Percentiles rank a stretch among this genome's conserved stretches.
Conservation (phyloP, 2,113 vertebrate genomes). For the Burhinus oedicnemus region DNA sequence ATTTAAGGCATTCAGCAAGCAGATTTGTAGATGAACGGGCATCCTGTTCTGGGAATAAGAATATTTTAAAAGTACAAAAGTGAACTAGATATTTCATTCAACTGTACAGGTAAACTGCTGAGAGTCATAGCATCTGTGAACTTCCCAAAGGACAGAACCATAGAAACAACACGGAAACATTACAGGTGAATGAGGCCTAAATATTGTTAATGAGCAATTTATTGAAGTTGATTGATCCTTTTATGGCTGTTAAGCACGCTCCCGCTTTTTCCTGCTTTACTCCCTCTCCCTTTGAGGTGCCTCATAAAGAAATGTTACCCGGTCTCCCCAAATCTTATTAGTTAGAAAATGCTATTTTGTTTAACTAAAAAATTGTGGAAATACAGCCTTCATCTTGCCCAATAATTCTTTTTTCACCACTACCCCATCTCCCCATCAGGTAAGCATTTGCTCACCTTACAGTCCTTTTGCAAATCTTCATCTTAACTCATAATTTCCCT, state of each 20-base stretch:
- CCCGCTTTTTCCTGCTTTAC: neutral
- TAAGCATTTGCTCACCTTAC: neutral
- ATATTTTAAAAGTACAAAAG: neutral
- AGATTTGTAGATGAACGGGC: neutral
- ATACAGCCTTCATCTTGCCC: neutral
- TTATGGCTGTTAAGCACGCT: neutral
- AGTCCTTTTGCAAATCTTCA: constrained; percentile 4
- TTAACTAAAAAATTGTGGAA: neutral
- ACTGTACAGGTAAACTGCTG: neutral
- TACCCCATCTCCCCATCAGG: neutral
- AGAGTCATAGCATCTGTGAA: neutral
- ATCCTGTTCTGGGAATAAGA: neutral
- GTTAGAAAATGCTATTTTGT: neutral
- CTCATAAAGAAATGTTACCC: neutral
- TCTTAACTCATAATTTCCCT: neutral
- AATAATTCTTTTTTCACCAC: neutral
- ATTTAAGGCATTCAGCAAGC: neutral
- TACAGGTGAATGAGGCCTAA: neutral
- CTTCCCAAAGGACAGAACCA: neutral
- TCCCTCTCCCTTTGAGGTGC: neutral
- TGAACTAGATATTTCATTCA: neutral
- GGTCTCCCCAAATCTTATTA: neutral
- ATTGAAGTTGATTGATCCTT: neutral
- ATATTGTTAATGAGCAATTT: neutral
- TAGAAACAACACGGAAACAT: neutral